These are phyloP conservation scores for Ormyrus rosae DNA, from an alignment of 2,888 invertebrate genomes.

Conservation along the genomic window DNA sequence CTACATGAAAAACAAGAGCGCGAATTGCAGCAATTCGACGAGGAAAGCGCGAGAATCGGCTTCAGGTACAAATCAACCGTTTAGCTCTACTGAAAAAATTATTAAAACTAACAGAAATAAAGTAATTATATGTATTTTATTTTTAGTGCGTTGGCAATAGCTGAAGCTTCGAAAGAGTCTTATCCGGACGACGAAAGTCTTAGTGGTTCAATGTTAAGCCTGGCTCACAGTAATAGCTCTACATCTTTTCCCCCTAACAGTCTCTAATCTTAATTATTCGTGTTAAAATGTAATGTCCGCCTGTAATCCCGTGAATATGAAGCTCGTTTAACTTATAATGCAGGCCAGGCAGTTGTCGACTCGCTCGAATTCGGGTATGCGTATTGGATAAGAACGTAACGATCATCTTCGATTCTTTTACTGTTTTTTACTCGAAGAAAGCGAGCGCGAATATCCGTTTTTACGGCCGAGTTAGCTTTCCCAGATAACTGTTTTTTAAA, in stretches of 20 bases:
- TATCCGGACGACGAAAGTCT: conserved; percentile 95
- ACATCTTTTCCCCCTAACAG: conserved; percentile 92
- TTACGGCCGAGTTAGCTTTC: conserved; percentile 56
- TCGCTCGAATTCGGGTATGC: conserved; percentile 66
- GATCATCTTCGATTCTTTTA: conserved; percentile 54
- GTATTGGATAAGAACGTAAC: conserved; percentile 68
- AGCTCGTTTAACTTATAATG: conserved; percentile 66
- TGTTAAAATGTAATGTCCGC: conserved; percentile 70
- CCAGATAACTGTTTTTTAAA: too few relatives aligned
- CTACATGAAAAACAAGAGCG: conserved; percentile 93
- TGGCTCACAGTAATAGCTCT: conserved; percentile 96
- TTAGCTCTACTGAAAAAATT: too few relatives aligned
- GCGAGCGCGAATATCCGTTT: conserved; percentile 53
- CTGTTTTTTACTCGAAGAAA: conserved; percentile 33
- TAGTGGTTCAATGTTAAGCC: conserved; percentile 95
- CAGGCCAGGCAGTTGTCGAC: conserved; percentile 61
- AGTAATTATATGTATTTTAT: not conserved
- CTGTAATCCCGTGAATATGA: conserved; percentile 66
- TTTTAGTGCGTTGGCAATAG: conserved; percentile 91
- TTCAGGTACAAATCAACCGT: conserved; percentile 82
- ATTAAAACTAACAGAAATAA: conserved; percentile 15
- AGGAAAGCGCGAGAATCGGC: conserved; percentile 94
- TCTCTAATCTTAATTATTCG: conserved; percentile 74
- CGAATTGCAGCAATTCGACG: conserved; percentile 95
- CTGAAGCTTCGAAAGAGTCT: conserved; percentile 92